Base-by-base conservation (phyloP, 1,140 invertebrate species). In the Drosophila ohnishii region DNA sequence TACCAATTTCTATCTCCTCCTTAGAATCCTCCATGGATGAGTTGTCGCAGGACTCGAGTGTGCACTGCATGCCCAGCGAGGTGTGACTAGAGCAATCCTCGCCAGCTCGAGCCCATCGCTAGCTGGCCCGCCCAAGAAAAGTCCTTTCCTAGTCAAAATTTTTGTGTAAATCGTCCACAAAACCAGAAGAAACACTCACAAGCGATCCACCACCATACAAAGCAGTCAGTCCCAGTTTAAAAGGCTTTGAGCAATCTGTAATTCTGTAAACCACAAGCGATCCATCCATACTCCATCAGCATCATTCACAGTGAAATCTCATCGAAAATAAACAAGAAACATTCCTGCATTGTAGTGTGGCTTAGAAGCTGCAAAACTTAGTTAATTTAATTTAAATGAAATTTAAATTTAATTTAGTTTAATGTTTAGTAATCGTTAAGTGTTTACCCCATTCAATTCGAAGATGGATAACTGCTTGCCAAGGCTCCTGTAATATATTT, bases 11-110 rank as follows among this genome's bases (percentile, higher is more conserved):
- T 30, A 48, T 39, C 19, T 58, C 91, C 88, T 91, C 92, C 76
- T 0, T 93, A 95, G 95, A 96, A 88, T 96, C 95, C 69, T 96
- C 95, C 55, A 94, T 96, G 93, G 95, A 96, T 92, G 96, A 96
- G 87, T 92, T 96, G 13, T 96, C 95, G 8, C 95, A 96, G 90
- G 96, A 96, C 84, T 96, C 95, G 11, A 95, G 95, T 77, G 94
- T 96, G 88, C 94, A 95, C 81, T 95, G 95, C 84, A 95, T 96
- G 95, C 94, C 95, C 90, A 95, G 94, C 72, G 95, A 96, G 92
- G 95, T 95, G 73, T 95, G 92, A 91, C 90, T 91, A 76, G 81
- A 91, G 71, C 80, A 88, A 59, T 77, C 80, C 55, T 69, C 85
- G 80, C 79, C 83, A 77, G 85, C 84, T 42, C 80, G 80, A 60